Evolutionary conservation across 2,888 invertebrate genomes (phyloP), one percentile per base, ranked within the genome.

Genomic region (Ennomos erosarius): DNA sequence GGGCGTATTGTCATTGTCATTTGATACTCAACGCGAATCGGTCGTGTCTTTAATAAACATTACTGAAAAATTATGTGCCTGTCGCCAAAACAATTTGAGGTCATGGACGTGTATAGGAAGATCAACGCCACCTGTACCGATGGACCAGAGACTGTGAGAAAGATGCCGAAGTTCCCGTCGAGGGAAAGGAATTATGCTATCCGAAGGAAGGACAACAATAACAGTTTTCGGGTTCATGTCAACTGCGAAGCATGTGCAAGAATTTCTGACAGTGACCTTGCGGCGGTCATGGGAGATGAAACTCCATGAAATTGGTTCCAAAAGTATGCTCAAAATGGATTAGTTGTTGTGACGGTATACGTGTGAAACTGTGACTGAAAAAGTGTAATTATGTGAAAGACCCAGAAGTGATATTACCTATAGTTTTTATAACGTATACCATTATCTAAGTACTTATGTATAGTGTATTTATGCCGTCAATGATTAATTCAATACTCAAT

Each of bases 151-250:
- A 78, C 74, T 52, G 82, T 85, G 16, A 78, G 75, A 60, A 87
- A 84, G 61, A 83, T 89, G 70, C 95, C 95, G 55, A 94, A 94
- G 73, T 95, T 95, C 79, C 95, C 95, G 0, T 95, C 95, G 0
- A 91, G 95, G 43, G 95, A 95, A 75, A 93, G 95, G 67, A 94
- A 95, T 79, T 93, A 93, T 74, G 95, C 95, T 39, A 93, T 95
- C 43, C 87, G 95, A 53, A 93, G 95, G 67, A 77, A 75, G 56
- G 93, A 93, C 65, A 93, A 90, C 66, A 92, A 89, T 62, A 90
- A 90, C 68, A 87, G 88, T 64, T 82, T 83, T 62, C 74, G 84
- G 37, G 84, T 90, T 1, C 87, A 88, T 63, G 86, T 78, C 6
- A 88, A 89, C 69, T 91, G 91, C 59, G 81, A 83, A 64, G 85